phyloP scores from a whole-genome alignment of 1,140 invertebrate genomes.

The Drosophila tropicalis region DNA sequence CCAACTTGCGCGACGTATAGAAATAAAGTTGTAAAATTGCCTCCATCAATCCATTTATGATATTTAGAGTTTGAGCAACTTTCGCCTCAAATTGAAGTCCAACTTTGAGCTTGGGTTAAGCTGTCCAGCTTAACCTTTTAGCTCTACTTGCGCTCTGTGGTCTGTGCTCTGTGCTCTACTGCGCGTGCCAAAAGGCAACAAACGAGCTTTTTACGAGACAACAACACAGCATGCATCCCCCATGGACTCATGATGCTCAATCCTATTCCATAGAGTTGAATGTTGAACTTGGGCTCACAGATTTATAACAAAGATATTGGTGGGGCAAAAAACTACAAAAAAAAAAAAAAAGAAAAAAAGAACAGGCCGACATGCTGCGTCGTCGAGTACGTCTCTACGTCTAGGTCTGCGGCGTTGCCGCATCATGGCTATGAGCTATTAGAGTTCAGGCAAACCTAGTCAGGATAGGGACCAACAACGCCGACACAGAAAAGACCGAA shows the following conservation, averaged over 20 bases:
- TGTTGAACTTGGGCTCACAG: constrained; percentile 77
- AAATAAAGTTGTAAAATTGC: constrained; percentile 72
- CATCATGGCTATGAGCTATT: constrained; percentile 76
- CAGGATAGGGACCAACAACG: constrained; percentile 35
- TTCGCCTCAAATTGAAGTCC: constrained; percentile 20
- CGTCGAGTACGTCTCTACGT: constrained; percentile 33
- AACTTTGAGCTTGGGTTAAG: constrained; percentile 53
- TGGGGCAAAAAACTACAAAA: constrained; percentile 24
- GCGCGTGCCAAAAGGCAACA: constrained; percentile 79
- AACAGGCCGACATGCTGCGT: constrained; percentile 68
- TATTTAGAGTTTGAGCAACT: constrained; percentile 36
- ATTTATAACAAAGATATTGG: constrained; percentile 82
- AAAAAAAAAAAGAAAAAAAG: not conserved
- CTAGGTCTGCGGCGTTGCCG: constrained; percentile 32
- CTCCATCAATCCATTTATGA: constrained; percentile 70
- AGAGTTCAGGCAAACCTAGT: constrained; percentile 73
- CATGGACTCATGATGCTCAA: constrained; percentile 18
- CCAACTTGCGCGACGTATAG: constrained; percentile 51
- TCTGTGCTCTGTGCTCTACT: constrained; percentile 40
- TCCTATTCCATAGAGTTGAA: constrained; percentile 45
- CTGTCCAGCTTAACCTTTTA: constrained; percentile 75
- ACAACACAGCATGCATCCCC: constrained; percentile 66
- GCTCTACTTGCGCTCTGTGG: constrained; percentile 41
- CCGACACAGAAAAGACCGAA: constrained; percentile 21
- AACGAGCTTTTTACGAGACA: constrained; percentile 77